Evolutionary conservation across 2,113 vertebrate species (phyloP), one percentile per base, ranked within the genome.

Genomic region (Natator depressus): DNA sequence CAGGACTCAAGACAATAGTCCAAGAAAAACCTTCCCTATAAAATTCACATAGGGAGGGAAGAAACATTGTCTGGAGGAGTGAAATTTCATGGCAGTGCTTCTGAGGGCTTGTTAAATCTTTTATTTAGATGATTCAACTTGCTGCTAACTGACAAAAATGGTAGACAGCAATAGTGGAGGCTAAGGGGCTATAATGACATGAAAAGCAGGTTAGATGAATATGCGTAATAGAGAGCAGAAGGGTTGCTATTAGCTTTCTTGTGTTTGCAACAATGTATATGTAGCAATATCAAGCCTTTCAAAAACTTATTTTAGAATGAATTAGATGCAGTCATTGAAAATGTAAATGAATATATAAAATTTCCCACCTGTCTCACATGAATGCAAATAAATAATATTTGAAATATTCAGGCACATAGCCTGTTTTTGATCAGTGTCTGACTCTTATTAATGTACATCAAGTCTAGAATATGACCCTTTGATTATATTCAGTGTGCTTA

Each of bases 41-140:
- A 55, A 59, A 49, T 94, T 94, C 89, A 96, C 76, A 95, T 89
- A 96, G 94, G 82, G 49, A 85, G 35, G 54, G 69, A 94, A 95
- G 91, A 87, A 94, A 89, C 59, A 93, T 96, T 96, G 89, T 92
- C 72, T 51, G 65, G 14, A 49, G 80, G 51, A 95, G 84, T 91
- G 91, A 96, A 96, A 97, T 96, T 97, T 97, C 95, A 94, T 87
- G 94, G 93, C 88, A 95, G 92, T 89, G 97, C 95, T 16, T 11
- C 96, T 57, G 93, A 97, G 91, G 85, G 59, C 96, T 98, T 97
- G 97, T 98, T 98, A 98, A 97, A 96, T 97, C 97, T 97, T 97
- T 97, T 96, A 97, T 98, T 97, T 97, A 96, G 94, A 91, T 81
- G 80, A 87, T 96, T 97, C 97, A 90, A 96, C 97, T 96, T 98